phyloP scores from a whole-genome alignment of 2,888 invertebrate species.

The Epistrophella euchroma region DNA sequence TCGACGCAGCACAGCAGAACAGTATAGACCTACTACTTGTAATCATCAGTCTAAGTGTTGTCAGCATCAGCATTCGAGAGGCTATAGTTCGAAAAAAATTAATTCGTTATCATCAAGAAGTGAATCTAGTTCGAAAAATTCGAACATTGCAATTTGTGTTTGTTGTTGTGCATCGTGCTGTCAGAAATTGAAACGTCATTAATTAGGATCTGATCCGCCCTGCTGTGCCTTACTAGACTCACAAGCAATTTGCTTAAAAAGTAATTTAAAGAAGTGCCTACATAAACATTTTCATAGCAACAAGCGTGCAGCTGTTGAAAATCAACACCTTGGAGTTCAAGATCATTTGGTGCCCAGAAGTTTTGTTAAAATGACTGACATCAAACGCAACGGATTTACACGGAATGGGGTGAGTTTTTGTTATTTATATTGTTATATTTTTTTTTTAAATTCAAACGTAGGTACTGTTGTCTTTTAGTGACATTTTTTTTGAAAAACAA shows the following conservation, averaged over 20 bases:
- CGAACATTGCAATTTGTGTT: slow-evolving; percentile 39
- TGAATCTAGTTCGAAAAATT: slow-evolving; percentile 27
- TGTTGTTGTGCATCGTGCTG: slow-evolving; percentile 53
- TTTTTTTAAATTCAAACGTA: neutral
- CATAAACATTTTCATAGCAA: slow-evolving; percentile 54
- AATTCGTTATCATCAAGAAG: neutral
- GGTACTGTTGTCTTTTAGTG: no score
- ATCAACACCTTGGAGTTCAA: neutral
- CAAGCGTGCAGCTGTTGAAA: slow-evolving; percentile 6
- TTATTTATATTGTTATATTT: neutral
- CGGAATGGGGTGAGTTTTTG: slow-evolving; percentile 66
- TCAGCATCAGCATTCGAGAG: slow-evolving; percentile 57
- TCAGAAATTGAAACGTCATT: neutral
- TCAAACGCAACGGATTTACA: slow-evolving; percentile 65
- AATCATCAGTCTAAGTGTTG: slow-evolving; percentile 58
- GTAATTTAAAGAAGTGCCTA: slow-evolving; percentile 66
- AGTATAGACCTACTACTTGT: slow-evolving; percentile 43
- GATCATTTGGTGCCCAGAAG: slow-evolving; percentile 14
- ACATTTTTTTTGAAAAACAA: no score
- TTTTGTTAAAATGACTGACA: slow-evolving; percentile 58
- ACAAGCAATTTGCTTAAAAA: slow-evolving; percentile 59
- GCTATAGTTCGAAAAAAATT: slow-evolving; percentile 18
- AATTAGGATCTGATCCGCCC: slow-evolving; percentile 4
- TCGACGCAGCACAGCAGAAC: slow-evolving; percentile 62
- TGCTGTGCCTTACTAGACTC: slow-evolving; percentile 55